Evolutionary conservation across 2,113 vertebrate genomes (phyloP).

Genomic region (Dasyurus viverrinus): DNA sequence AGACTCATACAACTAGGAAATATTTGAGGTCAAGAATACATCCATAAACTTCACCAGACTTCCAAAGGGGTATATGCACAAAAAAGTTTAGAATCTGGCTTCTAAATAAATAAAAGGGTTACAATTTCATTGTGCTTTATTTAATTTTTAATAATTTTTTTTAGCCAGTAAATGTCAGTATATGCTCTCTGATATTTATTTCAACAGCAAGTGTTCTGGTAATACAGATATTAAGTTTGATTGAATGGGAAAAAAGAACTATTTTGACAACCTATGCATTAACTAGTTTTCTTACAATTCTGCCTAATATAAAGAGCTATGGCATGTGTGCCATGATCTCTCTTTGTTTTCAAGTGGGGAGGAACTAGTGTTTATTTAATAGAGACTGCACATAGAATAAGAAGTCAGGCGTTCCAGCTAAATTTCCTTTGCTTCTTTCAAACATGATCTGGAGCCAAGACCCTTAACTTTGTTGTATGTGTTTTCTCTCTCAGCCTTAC

Average conservation of each 20-base stretch:
- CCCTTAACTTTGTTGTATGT: not conserved
- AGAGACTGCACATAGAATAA: not conserved
- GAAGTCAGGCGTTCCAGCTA: not conserved
- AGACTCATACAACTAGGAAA: not conserved
- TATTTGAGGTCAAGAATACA: not conserved
- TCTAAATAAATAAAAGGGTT: not conserved
- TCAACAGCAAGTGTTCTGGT: not conserved
- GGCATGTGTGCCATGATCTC: not conserved
- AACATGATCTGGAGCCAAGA: not conserved
- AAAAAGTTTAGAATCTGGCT: too few species aligned
- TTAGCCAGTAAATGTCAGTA: not conserved
- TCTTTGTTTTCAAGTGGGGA: not conserved
- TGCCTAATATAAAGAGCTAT: not conserved
- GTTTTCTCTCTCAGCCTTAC: not conserved
- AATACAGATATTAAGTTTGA: not conserved
- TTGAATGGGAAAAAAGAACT: not conserved
- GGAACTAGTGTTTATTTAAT: not conserved
- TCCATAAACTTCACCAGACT: not conserved
- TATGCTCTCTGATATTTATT: not conserved
- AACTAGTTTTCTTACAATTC: not conserved
- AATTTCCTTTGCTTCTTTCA: not conserved
- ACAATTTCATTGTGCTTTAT: not conserved
- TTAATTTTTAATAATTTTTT: not conserved
- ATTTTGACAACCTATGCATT: not conserved
- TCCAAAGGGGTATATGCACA: too few species aligned